Evolutionary conservation across 2,888 invertebrate species (phyloP).

Genomic region (Amblyjoppa proteus): DNA sequence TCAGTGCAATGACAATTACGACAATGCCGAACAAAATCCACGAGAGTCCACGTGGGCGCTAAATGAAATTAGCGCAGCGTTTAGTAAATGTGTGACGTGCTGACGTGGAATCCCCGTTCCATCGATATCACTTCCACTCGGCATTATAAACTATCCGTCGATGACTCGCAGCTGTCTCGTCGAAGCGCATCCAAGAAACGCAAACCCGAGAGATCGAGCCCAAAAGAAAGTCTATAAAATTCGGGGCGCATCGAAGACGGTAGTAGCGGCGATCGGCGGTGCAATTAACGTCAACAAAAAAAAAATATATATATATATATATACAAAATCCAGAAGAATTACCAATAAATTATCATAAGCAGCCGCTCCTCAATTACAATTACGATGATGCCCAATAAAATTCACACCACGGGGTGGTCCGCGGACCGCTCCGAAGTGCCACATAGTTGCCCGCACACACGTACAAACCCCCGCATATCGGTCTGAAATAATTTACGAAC

Average conservation of each 20-base stretch:
- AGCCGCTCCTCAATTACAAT: conserved; percentile 50
- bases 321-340: background rate
- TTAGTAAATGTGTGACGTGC: conserved; percentile 78
- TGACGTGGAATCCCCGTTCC: conserved; percentile 76
- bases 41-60: conserved; percentile 75
- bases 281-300: background rate
- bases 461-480: background rate
- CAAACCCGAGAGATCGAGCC: too few species aligned
- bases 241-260: background rate
- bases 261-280: background rate
- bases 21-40: conserved; percentile 40
- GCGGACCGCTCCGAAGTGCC: background rate
- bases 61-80: conserved; percentile 83
- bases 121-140: conserved; percentile 74
- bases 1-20: conserved; percentile 40
- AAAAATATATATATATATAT: too few species aligned
- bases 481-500: conserved; percentile 56
- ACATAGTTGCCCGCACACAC: background rate
- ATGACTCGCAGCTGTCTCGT: conserved; percentile 80
- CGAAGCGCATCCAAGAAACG: background rate
- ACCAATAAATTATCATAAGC: conserved; percentile 2
- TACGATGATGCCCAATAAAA: conserved; percentile 64
- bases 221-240: background rate
- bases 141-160: conserved; percentile 83
- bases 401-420: conserved; percentile 58